Conservation (phyloP, 2,888 invertebrate species). For the Lepidocyrtoides sp. region DNA sequence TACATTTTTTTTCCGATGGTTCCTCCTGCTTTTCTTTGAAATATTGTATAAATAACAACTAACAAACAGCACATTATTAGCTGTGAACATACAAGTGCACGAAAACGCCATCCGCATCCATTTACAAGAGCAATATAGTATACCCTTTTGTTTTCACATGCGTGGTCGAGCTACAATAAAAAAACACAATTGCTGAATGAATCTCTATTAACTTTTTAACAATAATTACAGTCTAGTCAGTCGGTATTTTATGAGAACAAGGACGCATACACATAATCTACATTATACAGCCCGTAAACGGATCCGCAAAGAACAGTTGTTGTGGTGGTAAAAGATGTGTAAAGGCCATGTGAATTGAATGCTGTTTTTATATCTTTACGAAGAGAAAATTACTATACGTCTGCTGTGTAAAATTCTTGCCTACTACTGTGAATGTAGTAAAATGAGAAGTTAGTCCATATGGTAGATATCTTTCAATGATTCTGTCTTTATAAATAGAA, state of each 20-base stretch:
- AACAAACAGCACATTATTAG: too few species aligned
- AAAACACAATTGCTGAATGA: background rate
- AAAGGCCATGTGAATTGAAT: constrained; percentile 12
- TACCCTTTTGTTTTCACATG: background rate
- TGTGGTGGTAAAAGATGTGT: background rate
- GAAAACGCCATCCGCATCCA: too few species aligned
- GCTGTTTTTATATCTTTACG: background rate
- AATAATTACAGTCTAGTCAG: background rate
- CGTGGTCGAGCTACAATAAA: background rate
- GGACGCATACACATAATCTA: background rate
- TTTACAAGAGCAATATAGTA: background rate
- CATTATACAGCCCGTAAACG: too few species aligned
- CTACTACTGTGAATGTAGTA: background rate
- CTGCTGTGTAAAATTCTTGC: background rate
- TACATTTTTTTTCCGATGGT: constrained; percentile 12
- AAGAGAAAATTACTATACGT: constrained; percentile 1
- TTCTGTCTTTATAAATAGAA: constrained; percentile 48
- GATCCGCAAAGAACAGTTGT: background rate
- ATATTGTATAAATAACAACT: constrained; percentile 5
- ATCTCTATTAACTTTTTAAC: constrained; percentile 55
- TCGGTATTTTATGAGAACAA: background rate
- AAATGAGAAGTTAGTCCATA: constrained; percentile 56
- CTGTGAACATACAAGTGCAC: too few species aligned
- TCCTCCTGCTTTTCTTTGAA: background rate
- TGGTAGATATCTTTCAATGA: constrained; percentile 66